Percentiles rank a stretch among this genome's conserved stretches.
Evolutionary conservation across 1,140 invertebrate genomes (phyloP).

Genomic region (Camponotus floridanus): DNA sequence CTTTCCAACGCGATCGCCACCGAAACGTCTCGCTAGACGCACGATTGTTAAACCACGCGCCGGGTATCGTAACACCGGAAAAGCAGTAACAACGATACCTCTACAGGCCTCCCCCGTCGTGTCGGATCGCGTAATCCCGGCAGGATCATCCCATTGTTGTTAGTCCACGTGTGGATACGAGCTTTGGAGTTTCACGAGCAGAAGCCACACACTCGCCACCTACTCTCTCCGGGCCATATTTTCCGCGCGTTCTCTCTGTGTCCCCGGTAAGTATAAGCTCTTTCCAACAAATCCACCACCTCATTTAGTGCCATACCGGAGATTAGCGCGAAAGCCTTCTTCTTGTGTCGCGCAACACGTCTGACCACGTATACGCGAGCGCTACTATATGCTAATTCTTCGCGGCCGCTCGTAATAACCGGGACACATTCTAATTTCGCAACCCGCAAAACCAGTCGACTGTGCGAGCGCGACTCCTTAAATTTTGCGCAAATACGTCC

Average conservation of each 20-base stretch:
- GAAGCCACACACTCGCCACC: constrained; percentile 67
- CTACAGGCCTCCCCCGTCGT: constrained; percentile 63
- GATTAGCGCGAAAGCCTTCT: constrained; percentile 84
- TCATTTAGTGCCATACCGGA: constrained; percentile 83
- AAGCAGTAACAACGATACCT: constrained; percentile 70
- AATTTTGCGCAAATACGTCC: constrained; percentile 14
- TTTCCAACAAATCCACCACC: constrained; percentile 86
- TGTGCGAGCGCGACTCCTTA: constrained; percentile 34
- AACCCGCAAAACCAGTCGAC: constrained; percentile 60
- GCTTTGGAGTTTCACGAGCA: constrained; percentile 82
- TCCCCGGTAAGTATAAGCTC: constrained; percentile 82
- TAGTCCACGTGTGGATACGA: constrained; percentile 83
- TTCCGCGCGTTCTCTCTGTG: constrained; percentile 62
- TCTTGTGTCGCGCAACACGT: constrained; percentile 82
- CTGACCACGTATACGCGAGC: constrained; percentile 81
- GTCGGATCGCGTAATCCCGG: constrained; percentile 80
- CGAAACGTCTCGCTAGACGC: constrained; percentile 54
- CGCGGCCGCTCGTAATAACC: constrained; percentile 74
- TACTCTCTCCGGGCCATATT: constrained; percentile 25
- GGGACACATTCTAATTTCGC: constrained; percentile 74
- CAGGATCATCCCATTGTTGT: constrained; percentile 84
- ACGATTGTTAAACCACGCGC: constrained; percentile 68
- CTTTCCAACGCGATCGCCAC: constrained; percentile 53
- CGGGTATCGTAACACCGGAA: constrained; percentile 63
- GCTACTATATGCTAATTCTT: constrained; percentile 79